phyloP scores from a whole-genome alignment of 2,888 invertebrate genomes.

The Deilephila porcellus region DNA sequence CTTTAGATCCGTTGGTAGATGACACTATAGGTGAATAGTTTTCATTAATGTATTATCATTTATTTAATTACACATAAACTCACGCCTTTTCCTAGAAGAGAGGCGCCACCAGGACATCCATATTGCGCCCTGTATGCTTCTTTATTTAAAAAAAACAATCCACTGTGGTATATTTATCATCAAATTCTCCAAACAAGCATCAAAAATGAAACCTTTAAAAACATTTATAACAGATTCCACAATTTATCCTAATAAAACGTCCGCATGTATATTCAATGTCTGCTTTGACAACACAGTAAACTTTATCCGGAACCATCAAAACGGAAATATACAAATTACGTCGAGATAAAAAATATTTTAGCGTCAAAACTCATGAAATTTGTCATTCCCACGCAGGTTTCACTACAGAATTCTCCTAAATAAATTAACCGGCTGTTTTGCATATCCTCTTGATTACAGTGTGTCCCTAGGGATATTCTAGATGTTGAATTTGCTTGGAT shows the following conservation, averaged over 20 bases:
- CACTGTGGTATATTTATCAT: no score
- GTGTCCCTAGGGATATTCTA: conserved; percentile 41
- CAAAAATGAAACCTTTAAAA: neutral
- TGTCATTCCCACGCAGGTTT: conserved; percentile 25
- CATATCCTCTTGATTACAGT: conserved; percentile 41
- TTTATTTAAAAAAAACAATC: no score
- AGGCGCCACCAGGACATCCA: no score
- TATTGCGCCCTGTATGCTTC: no score
- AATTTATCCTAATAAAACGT: neutral
- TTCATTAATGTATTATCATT: neutral
- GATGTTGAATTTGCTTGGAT: conserved; percentile 39
- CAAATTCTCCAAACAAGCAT: no score
- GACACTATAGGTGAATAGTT: neutral
- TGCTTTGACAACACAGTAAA: conserved; percentile 5
- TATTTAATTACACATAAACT: no score
- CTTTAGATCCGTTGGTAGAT: neutral
- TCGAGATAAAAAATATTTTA: conserved; percentile 23
- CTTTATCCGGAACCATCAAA: conserved; percentile 17
- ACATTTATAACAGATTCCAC: neutral
- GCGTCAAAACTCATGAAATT: conserved; percentile 16
- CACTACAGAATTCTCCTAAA: conserved; percentile 28
- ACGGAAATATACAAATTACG: conserved; percentile 16
- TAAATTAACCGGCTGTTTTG: conserved; percentile 36
- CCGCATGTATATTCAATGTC: neutral
- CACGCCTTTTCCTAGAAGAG: no score